Evolutionary conservation across 2,113 vertebrate genomes (phyloP).

Genomic region (Blennius ocellaris): DNA sequence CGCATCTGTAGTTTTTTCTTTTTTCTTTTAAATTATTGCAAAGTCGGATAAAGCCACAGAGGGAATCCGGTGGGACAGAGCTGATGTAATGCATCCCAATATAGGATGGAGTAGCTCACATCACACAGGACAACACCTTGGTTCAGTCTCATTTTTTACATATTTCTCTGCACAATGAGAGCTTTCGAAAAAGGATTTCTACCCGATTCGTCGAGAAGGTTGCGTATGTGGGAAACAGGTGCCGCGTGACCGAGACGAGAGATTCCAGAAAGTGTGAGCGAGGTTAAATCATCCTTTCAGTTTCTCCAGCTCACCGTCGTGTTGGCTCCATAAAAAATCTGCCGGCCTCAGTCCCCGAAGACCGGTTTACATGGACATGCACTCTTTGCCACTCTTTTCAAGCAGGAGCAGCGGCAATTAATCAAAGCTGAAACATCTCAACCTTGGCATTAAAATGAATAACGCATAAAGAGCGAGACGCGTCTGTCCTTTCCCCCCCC

Average conservation of each 20-base stretch:
- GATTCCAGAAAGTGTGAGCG: slow-evolving; percentile 27
- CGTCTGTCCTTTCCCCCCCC: background rate
- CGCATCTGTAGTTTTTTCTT: slow-evolving; percentile 33
- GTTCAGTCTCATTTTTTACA: background rate
- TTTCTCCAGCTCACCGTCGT: slow-evolving; percentile 8
- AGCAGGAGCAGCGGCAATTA: slow-evolving; percentile 11
- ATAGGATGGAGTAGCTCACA: slow-evolving; percentile 11
- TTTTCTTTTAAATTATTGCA: slow-evolving; percentile 34
- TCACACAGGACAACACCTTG: slow-evolving; percentile 17
- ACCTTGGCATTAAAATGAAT: slow-evolving; percentile 43
- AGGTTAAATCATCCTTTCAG: slow-evolving; percentile 53
- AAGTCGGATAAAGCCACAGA: slow-evolving; percentile 37
- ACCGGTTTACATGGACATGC: slow-evolving; percentile 43
- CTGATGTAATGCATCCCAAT: slow-evolving; percentile 38
- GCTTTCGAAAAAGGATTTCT: slow-evolving; percentile 1
- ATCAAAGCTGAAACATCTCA: slow-evolving; percentile 37
- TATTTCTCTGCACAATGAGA: background rate
- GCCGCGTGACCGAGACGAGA: slow-evolving; percentile 1
- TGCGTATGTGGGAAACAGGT: background rate
- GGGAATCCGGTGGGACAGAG: slow-evolving; percentile 29
- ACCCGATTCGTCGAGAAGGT: background rate
- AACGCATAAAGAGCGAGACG: slow-evolving; percentile 18
- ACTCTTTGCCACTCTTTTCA: slow-evolving; percentile 24
- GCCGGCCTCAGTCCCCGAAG: slow-evolving; percentile 52
- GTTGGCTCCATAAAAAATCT: slow-evolving; percentile 39